Evolutionary conservation across 2,797 vertebrate genomes (phyloP).

Genomic region (Fratercula arctica): DNA sequence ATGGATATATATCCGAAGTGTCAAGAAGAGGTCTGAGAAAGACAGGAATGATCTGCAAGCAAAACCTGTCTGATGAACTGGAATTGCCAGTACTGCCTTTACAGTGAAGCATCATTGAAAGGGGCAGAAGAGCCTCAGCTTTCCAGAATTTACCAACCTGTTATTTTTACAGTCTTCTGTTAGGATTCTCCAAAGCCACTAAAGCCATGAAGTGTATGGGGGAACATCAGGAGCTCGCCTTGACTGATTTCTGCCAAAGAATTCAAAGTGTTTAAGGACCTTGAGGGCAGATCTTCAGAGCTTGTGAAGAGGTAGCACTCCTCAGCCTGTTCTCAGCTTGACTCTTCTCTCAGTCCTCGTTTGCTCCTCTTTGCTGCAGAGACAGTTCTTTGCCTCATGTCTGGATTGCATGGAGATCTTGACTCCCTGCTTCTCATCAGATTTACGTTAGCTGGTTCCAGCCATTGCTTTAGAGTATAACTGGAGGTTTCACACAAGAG

Average conservation of each 20-base stretch:
- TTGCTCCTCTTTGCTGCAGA: neutral
- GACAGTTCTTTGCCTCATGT: neutral
- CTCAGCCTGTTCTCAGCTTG: neutral
- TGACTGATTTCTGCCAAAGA: neutral
- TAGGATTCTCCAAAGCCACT: neutral
- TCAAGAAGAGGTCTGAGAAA: neutral
- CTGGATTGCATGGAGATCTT: neutral
- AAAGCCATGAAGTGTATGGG: neutral
- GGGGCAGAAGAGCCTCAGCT: neutral
- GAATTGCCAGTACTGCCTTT: neutral
- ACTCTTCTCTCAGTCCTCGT: neutral
- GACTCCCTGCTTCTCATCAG: neutral
- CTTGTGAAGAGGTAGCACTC: neutral
- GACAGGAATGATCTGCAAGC: neutral
- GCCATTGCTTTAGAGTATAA: neutral
- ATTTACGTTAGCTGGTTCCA: neutral
- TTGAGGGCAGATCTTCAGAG: neutral
- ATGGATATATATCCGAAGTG: neutral
- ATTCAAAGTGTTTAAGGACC: neutral
- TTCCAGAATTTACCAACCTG: neutral
- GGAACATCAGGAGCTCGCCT: neutral
- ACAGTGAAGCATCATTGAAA: neutral
- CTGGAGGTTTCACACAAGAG: neutral
- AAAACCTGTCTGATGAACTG: neutral
- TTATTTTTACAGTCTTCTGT: neutral